phyloP scores from a whole-genome alignment of 2,888 invertebrate genomes.

The Timema podura region DNA sequence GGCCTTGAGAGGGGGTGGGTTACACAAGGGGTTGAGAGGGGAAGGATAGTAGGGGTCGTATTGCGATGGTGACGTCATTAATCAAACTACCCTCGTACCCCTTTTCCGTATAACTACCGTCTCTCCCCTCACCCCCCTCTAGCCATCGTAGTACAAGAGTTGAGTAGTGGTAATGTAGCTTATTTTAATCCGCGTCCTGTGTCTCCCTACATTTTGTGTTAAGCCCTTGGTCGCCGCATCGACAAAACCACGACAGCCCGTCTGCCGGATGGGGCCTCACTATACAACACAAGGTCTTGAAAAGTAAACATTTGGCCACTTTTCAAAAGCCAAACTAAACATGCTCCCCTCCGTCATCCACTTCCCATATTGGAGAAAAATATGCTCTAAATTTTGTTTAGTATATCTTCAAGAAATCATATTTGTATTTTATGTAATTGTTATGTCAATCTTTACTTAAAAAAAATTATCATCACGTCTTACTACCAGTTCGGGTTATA shows the following conservation, averaged over 20 bases:
- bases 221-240: not conserved
- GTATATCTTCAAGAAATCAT: no score
- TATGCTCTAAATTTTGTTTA: no score
- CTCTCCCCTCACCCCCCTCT: not conserved
- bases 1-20: not conserved
- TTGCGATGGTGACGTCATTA: conserved; percentile 28
- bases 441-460: no score
- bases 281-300: no score
- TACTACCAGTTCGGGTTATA: no score
- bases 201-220: not conserved
- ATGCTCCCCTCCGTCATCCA: no score
- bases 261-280: no score
- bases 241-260: not conserved
- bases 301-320: no score
- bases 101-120: not conserved
- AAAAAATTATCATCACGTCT: no score
- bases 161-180: conserved; percentile 17
- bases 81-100: conserved; percentile 23
- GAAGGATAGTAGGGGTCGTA: conserved; percentile 19
- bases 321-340: no score
- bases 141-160: not conserved
- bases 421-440: no score
- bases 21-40: not conserved
- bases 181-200: conserved; percentile 4
- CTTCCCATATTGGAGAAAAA: no score